Evolutionary conservation across 2,797 vertebrate species (phyloP), one percentile per base, ranked within the genome.

Genomic region (Carduelis carduelis): DNA sequence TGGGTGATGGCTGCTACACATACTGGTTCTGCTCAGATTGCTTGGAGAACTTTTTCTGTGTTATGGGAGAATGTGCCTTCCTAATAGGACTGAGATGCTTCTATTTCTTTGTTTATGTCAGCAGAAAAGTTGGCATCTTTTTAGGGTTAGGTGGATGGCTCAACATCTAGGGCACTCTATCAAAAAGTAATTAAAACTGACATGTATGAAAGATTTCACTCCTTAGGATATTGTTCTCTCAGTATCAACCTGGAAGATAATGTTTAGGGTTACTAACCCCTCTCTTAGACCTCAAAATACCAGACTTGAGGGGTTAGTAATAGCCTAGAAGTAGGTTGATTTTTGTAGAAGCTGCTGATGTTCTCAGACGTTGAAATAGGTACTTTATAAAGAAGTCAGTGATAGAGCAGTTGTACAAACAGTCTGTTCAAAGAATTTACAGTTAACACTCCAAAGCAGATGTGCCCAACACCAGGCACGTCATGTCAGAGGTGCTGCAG

Each of bases 171-270:
- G 37, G 30, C 1, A 2, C 5, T 82, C n/a, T 17, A 1, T 50
- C 24, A 18, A 83, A 37, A 66, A 76, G 14, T 24, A 15, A 47
- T 28, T 41, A 10, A 77, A 83, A 23, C 24, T 37, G 32, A 6
- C 34, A 9, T 3, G 9, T 16, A 2, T 43, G 80, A 49, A 64
- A 11, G 16, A 27, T 49, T 83, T 86, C 34, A 49, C 15, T 46
- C 13, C 1, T 22, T n/a, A 60, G 13, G 14, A 0, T 22, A 3
- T 21, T 1, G 1, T 49, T n/a, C n/a, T 70, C 63, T 26, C 46
- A 8, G 3, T 27, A 5, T 35, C 39, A 27, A 2, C 22, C 14
- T 37, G 82, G 50, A 63, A 74, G 30, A 26, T 35, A 6, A 39
- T 2, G 2, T 46, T 39, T 74, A 49, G 72, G 41, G 41, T 43